Evolutionary conservation across 2,888 invertebrate genomes (phyloP).

Genomic region (Serripes groenlandicus): DNA sequence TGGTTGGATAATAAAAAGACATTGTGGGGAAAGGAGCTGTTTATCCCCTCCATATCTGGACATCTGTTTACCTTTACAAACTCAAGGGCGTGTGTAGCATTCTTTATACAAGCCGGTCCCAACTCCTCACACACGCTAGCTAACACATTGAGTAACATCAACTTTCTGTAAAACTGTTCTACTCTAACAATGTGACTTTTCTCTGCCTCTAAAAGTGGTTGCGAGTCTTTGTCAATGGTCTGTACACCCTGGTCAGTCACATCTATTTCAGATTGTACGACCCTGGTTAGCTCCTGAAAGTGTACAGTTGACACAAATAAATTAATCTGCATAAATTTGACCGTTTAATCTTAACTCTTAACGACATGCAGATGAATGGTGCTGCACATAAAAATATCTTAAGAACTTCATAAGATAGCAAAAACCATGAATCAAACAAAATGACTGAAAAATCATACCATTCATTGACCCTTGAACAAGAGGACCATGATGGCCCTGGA

Average conservation of each 20-base stretch:
- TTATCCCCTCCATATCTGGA: too few species aligned
- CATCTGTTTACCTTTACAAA: conserved; percentile 85
- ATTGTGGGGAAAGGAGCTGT: too few species aligned
- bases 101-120: conserved; percentile 79
- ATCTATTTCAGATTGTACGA: conserved; percentile 64
- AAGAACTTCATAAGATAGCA: too few species aligned
- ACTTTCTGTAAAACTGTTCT: conserved; percentile 56
- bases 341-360: neutral
- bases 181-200: conserved; percentile 30
- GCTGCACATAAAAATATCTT: too few species aligned
- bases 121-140: conserved; percentile 80
- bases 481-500: too few species aligned
- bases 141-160: conserved; percentile 76
- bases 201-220: conserved; percentile 47
- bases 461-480: too few species aligned
- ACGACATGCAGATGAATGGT: too few species aligned
- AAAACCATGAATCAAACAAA: too few species aligned
- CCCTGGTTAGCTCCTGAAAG: conserved; percentile 72
- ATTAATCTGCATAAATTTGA: neutral
- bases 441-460: too few species aligned
- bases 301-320: neutral
- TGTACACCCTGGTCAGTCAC: neutral
- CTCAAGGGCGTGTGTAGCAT: conserved; percentile 77
- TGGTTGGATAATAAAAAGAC: too few species aligned
- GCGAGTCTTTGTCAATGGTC: neutral